phyloP scores from a whole-genome alignment of 2,113 vertebrate genomes.

The Microcebus griseorufus region DNA sequence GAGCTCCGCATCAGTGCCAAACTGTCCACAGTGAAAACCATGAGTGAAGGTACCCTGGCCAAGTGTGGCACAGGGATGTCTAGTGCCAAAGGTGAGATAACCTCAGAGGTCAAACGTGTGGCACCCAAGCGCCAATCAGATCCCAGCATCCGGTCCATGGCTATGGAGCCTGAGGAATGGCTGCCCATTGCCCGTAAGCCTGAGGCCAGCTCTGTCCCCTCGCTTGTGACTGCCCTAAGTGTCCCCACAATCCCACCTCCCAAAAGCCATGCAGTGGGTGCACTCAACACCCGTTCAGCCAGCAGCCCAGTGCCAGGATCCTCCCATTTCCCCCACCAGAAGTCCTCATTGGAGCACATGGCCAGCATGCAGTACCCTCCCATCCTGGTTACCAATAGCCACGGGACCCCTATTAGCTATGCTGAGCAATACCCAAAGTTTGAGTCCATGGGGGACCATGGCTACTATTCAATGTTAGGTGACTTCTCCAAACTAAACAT shows the following conservation, averaged over 20 bases:
- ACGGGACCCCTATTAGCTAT: conserved; percentile 94
- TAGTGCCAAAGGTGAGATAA: conserved; percentile 89
- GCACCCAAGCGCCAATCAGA: conserved; percentile 97
- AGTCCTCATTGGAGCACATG: conserved; percentile 95
- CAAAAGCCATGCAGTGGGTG: conserved; percentile 97
- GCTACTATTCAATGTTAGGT: conserved; percentile 97
- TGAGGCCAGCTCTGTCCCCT: conserved; percentile 96
- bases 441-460: conserved; percentile 95
- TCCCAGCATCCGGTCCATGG: conserved; percentile 96
- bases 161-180: conserved; percentile 93
- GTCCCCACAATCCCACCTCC: conserved; percentile 95
- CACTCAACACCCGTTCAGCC: conserved; percentile 97
- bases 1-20: conserved; percentile 99
- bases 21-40: conserved; percentile 97
- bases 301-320: conserved; percentile 98
- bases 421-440: conserved; percentile 96
- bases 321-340: conserved; percentile 94
- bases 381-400: conserved; percentile 98
- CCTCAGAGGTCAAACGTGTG: conserved; percentile 94
- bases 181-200: conserved; percentile 92
- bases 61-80: conserved; percentile 90
- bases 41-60: conserved; percentile 96
- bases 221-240: conserved; percentile 96
- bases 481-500: conserved; percentile 97
- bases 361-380: conserved; percentile 97